Base-by-base conservation (phyloP, 2,888 invertebrate species). In the Plutella xylostella region DNA sequence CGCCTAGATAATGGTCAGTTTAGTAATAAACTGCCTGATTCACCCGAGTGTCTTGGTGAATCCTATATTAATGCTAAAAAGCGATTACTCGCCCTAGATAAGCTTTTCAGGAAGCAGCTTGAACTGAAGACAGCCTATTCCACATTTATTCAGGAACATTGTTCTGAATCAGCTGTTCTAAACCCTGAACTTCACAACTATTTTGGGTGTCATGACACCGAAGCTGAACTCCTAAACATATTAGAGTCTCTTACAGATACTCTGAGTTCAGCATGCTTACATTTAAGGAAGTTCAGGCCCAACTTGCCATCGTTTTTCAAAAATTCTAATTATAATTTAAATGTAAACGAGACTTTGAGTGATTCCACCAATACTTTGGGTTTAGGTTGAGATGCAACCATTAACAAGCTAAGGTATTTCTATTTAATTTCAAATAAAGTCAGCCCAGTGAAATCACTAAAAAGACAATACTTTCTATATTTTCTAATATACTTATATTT, bases 61-160 rank as follows among this genome's bases (percentile, higher is more conserved):
- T 28, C 40, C 6, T 40, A 40, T 17, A 17, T 15, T 14, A n/a
- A 15, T 14, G 40, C 40, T 4, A 40, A 15, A 28, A 25, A 28
- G 28, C 25, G 30, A 5, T 40, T 40, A 9, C n/a, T 40, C 2
- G 17, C 15, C 15, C 11, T 40, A 7, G 40, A 40, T 11, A 40
- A 12, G 28, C 40, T 25, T 12, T 40, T 30, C 9, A 25, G 15
- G 25, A 38, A 38, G 21, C 38, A 38, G 19, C 35, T 19, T 15
- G 35, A 35, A n/a, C 35, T 35, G 9, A 35, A 35, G 19, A n/a
- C 5, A 4, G 6, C 17, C 9, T 35, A 35, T 35, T 7, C 19
- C 18, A n/a, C 47, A 5, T 52, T 54, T 17, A 52, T 51, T 41
- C 45, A 43, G 1, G 51, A 53, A n/a, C 55, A 53, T 19, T 35